These are phyloP conservation scores for Caenorhabditis panamensis DNA, from an alignment of 2,888 invertebrate genomes.

Conservation along the genomic window DNA sequence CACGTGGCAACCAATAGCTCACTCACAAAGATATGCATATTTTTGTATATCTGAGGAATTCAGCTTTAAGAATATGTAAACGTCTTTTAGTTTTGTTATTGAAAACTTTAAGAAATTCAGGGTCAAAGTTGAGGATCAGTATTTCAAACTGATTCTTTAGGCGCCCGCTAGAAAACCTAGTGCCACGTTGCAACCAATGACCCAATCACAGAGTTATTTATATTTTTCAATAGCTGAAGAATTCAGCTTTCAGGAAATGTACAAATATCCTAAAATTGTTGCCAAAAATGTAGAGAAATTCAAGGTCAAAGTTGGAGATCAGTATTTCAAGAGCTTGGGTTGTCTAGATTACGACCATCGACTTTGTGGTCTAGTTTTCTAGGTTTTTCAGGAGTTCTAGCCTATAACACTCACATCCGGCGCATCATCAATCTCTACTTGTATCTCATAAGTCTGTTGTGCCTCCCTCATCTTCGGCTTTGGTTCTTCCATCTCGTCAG, in stretches of 20 bases:
- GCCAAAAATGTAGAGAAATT: constrained; percentile 30
- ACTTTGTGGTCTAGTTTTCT: no score
- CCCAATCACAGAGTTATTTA: constrained; percentile 6
- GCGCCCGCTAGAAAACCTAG: no score
- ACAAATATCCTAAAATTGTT: constrained; percentile 18
- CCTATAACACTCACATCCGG: constrained; percentile 49
- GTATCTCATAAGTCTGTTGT: constrained; percentile 51
- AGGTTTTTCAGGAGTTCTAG: no score
- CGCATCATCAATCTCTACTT: constrained; percentile 56
- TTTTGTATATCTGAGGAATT: constrained; percentile 4
- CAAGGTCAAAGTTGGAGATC: constrained; percentile 8
- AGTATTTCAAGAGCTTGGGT: no score
- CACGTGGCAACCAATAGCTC: background rate
- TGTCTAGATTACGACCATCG: no score
- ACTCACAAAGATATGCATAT: constrained; percentile 4
- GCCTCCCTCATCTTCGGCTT: constrained; percentile 24
- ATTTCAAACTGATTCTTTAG: constrained; percentile 4
- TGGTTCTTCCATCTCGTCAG: background rate
- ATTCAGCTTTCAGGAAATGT: background rate
- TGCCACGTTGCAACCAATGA: background rate
- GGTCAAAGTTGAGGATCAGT: constrained; percentile 14
- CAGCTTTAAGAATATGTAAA: constrained; percentile 1
- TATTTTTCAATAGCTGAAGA: constrained; percentile 11
- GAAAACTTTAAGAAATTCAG: constrained; percentile 19
- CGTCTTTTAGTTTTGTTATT: constrained; percentile 22